Percentiles rank a stretch among this genome's conserved stretches.
Conservation (phyloP, 2,113 vertebrate genomes). For the Spermophilus dauricus region DNA sequence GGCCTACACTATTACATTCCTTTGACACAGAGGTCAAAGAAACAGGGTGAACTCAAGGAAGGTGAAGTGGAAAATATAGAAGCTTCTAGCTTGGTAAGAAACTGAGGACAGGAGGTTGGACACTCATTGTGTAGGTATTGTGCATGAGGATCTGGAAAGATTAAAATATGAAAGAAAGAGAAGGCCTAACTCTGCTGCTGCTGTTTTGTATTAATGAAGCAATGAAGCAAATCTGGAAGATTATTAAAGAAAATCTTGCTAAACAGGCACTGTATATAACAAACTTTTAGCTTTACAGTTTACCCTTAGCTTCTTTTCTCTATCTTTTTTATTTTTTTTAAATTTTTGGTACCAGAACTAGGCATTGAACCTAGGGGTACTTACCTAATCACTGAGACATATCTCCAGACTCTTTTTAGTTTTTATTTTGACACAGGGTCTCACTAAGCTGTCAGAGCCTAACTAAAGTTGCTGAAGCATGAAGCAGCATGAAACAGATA, state of each 20-base stretch:
- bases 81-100: background rate
- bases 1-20: background rate
- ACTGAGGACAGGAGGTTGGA: background rate
- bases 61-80: background rate
- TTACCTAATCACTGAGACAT: too few species aligned
- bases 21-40: background rate
- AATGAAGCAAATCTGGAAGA: background rate
- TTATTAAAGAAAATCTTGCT: background rate
- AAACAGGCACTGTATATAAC: background rate
- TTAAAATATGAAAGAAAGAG: background rate
- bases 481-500: background rate
- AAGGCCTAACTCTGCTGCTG: background rate
- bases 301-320: background rate
- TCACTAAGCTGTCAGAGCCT: too few species aligned
- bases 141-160: background rate
- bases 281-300: background rate
- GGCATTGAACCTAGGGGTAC: too few species aligned
- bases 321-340: too few species aligned
- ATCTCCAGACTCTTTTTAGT: too few species aligned
- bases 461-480: background rate
- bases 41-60: background rate
- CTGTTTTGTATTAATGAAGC: background rate
- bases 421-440: too few species aligned
- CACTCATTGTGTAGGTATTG: accelerated
- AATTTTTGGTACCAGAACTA: too few species aligned